A percentile compares a stretch with the other conserved stretches of the same genome.
These are phyloP conservation scores for Zaprionus lachaisei DNA, from an alignment of 1,140 invertebrate genomes.

Conservation along the genomic window DNA sequence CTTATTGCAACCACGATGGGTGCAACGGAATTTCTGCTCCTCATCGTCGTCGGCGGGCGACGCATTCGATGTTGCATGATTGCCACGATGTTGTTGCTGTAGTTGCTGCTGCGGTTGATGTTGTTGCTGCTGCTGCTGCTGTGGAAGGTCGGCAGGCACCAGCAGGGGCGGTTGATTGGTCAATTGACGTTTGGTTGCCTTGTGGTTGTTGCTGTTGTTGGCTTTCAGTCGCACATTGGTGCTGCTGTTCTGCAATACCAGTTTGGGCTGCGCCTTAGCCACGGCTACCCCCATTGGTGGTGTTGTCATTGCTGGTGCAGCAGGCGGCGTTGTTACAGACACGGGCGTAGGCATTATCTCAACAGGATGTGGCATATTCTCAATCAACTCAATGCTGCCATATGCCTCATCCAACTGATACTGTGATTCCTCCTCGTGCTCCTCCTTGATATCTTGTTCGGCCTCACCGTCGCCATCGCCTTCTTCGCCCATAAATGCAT, in stretches of 20 bases:
- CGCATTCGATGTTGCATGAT: conserved; percentile 27
- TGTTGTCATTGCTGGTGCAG: conserved; percentile 2
- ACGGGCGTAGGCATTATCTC: conserved; percentile 43
- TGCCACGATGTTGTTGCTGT: conserved; percentile 34
- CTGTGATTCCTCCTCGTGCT: conserved; percentile 63
- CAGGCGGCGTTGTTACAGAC: conserved; percentile 17
- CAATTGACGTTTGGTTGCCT: conserved; percentile 89
- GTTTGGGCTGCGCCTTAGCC: conserved; percentile 51
- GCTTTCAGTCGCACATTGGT: conserved; percentile 74
- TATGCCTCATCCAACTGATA: conserved; percentile 71
- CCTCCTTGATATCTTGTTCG: conserved; percentile 40
- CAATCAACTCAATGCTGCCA: conserved; percentile 68
- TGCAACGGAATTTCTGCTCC: conserved; percentile 89
- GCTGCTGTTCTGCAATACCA: conserved; percentile 71
- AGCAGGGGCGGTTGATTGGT: conserved; percentile 90
- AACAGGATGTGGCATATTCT: conserved; percentile 72
- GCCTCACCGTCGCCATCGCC: conserved; percentile 5
- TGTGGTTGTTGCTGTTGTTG: conserved; percentile 31
- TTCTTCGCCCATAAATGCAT: conserved; percentile 67
- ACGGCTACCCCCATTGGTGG: neutral
- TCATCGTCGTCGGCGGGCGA: conserved; percentile 72
- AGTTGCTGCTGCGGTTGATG: conserved; percentile 5
- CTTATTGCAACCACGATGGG: conserved; percentile 97
- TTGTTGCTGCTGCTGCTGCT: neutral
- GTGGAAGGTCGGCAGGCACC: conserved; percentile 84